These are phyloP conservation scores for Callospermophilus lateralis DNA, from an alignment of 2,113 vertebrate species.

Conservation along the genomic window DNA sequence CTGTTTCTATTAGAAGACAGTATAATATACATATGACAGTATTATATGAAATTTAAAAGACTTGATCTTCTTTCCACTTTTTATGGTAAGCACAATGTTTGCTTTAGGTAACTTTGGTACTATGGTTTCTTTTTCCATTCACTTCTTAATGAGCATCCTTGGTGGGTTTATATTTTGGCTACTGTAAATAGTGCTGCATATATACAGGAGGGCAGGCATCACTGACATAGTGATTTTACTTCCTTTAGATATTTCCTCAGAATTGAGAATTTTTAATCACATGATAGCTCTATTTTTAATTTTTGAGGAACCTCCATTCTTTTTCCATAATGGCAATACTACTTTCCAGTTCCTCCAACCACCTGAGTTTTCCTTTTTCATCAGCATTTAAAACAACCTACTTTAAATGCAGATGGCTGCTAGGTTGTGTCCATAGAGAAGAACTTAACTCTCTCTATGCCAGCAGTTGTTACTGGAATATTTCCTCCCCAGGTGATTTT, in stretches of 20 bases:
- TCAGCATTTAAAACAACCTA: background rate
- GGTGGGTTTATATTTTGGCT: too few species aligned
- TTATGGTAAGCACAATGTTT: too few species aligned
- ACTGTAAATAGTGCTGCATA: too few species aligned
- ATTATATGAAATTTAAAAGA: too few species aligned
- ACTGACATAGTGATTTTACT: too few species aligned
- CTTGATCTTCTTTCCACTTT: too few species aligned
- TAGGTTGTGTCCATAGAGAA: background rate
- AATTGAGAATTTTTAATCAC: background rate
- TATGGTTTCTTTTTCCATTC: too few species aligned
- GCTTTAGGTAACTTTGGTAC: too few species aligned
- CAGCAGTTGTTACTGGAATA: background rate
- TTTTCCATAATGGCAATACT: background rate
- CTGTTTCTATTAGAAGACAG: too few species aligned
- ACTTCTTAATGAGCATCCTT: too few species aligned
- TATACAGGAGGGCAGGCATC: too few species aligned
- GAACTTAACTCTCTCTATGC: background rate
- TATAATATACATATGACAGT: too few species aligned
- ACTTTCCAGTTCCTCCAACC: background rate
- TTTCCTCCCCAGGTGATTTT: background rate
- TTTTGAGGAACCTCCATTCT: background rate
- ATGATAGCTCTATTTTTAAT: background rate
- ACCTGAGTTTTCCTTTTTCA: background rate
- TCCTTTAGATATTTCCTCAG: background rate
- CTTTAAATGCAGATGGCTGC: background rate